These are phyloP conservation scores for Sclerurus mexicanus DNA, from an alignment of 2,113 vertebrate genomes.

Conservation along the genomic window DNA sequence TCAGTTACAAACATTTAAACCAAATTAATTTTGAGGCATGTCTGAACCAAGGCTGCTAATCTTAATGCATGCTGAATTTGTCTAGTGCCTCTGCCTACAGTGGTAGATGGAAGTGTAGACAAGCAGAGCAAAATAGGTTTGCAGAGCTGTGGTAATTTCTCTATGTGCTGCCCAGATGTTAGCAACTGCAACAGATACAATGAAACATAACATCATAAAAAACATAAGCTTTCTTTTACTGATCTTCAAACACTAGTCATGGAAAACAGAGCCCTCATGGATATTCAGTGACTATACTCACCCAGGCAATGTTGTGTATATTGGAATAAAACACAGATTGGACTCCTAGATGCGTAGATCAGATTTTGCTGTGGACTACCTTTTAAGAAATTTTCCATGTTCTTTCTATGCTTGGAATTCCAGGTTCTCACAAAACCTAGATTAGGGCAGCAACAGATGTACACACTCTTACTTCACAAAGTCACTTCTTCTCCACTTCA, in stretches of 20 bases:
- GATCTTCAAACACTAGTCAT: not conserved
- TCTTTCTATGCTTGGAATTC: not conserved
- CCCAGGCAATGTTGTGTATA: not conserved
- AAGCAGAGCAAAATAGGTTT: not conserved
- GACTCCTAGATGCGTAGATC: not conserved
- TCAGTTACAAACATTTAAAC: not conserved
- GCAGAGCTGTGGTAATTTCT: not conserved
- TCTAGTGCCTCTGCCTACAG: not conserved
- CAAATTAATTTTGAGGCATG: not conserved
- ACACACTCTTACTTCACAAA: not conserved
- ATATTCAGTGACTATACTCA: not conserved
- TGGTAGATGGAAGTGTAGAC: not conserved
- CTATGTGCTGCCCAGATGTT: not conserved
- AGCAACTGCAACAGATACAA: not conserved
- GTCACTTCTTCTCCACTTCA: not conserved
- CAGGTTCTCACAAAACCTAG: not conserved
- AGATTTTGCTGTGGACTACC: not conserved
- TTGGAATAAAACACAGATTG: not conserved
- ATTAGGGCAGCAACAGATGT: not conserved
- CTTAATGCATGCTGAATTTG: not conserved
- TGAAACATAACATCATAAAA: not conserved
- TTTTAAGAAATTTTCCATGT: not conserved
- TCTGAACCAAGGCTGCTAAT: not conserved
- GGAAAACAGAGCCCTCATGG: not conserved
- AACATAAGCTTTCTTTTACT: not conserved